These are phyloP conservation scores for Muntiacus muntjak DNA, from an alignment of 2,113 vertebrate species.

Conservation along the genomic window DNA sequence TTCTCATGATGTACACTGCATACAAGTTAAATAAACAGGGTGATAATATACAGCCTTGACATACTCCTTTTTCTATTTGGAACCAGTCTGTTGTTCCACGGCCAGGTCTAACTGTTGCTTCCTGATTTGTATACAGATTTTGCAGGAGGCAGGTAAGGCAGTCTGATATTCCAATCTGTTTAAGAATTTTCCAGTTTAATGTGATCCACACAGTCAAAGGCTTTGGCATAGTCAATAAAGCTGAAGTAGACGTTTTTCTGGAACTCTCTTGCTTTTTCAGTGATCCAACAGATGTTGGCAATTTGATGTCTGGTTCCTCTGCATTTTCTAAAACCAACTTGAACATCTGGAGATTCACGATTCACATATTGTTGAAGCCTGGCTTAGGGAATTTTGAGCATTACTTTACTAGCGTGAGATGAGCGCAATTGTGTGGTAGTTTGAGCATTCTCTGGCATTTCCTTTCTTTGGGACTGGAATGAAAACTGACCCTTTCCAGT, in stretches of 20 bases:
- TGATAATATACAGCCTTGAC: not conserved
- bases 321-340: not conserved
- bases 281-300: not conserved
- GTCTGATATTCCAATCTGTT: not conserved
- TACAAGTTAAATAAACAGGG: not conserved
- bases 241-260: not conserved
- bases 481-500: not conserved
- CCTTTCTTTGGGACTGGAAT: not conserved
- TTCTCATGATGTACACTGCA: not conserved
- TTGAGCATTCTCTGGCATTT: not conserved
- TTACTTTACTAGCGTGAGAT: not conserved
- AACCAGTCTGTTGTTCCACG: not conserved
- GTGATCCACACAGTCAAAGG: not conserved
- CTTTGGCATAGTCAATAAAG: not conserved
- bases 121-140: not conserved
- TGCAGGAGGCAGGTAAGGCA: not conserved
- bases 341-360: not conserved
- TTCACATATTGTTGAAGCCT: not conserved
- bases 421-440: fast-evolving
- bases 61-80: not conserved
- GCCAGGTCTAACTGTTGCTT: not conserved
- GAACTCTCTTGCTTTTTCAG: not conserved
- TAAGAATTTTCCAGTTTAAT: not conserved
- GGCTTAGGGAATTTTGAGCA: not conserved
- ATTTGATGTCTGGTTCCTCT: not conserved